Conservation (phyloP, 2,888 invertebrate species). For the Osmoderma eremita region DNA sequence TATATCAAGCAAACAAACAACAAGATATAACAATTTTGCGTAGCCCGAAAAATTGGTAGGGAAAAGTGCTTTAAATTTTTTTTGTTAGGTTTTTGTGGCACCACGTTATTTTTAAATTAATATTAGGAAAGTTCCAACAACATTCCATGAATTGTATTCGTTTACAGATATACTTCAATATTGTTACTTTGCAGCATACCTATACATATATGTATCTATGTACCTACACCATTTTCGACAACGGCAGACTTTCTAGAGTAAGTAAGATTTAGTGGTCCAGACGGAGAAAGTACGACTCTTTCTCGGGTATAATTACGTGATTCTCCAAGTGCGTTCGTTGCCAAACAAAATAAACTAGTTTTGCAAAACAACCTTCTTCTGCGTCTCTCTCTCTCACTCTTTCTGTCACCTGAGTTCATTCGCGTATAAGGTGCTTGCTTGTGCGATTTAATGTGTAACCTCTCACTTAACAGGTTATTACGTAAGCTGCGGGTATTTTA, state of each 20-base stretch:
- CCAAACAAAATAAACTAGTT: conserved; percentile 33
- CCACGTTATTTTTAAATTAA: too few species aligned
- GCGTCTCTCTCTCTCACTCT: conserved; percentile 17
- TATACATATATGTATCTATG: too few species aligned
- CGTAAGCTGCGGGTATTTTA: conserved; percentile 5
- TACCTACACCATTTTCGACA: conserved; percentile 2
- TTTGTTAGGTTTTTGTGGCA: too few species aligned
- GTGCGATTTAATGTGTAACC: neutral
- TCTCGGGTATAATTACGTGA: conserved; percentile 16
- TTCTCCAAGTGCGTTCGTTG: conserved; percentile 14
- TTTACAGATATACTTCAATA: too few species aligned
- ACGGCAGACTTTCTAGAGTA: conserved; percentile 19
- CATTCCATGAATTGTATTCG: too few species aligned
- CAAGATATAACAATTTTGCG: too few species aligned
- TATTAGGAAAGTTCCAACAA: too few species aligned
- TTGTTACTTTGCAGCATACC: too few species aligned
- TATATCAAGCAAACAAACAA: too few species aligned
- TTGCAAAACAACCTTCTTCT: conserved; percentile 3
- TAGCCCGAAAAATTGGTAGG: too few species aligned
- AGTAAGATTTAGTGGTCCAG: conserved; percentile 20
- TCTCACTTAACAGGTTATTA: conserved; percentile 27
- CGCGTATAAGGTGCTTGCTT: conserved; percentile 7
- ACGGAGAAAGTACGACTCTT: conserved; percentile 29
- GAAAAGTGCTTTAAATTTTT: too few species aligned
- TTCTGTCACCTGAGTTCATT: conserved; percentile 21